phyloP scores from a whole-genome alignment of 1,140 invertebrate species.

The Trissolcus basalis region DNA sequence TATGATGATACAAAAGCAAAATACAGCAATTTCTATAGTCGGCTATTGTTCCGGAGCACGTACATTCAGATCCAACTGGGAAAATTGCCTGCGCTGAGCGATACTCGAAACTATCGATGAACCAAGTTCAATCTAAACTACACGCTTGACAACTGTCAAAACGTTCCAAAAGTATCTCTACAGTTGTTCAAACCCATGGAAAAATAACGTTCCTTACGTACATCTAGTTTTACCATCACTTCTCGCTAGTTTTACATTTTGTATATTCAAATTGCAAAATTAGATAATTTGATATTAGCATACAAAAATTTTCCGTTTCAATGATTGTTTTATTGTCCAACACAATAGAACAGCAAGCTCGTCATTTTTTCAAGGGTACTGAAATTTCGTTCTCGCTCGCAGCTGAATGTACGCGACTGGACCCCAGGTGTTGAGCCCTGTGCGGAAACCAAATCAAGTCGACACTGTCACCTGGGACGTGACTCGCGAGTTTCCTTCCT shows the following conservation, averaged over 20 bases:
- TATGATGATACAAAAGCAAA: conserved; percentile 45
- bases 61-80: conserved; percentile 68
- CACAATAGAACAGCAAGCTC: neutral
- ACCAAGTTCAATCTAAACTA: conserved; percentile 13
- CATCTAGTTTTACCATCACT: too few relatives aligned
- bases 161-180: neutral
- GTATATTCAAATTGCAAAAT: too few relatives aligned
- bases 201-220: too few relatives aligned
- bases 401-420: conserved; percentile 75
- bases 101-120: conserved; percentile 34
- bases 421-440: conserved; percentile 78
- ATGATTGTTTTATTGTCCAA: conserved; percentile 6
- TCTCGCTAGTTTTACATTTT: too few relatives aligned
- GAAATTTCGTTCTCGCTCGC: conserved; percentile 52
- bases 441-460: conserved; percentile 78
- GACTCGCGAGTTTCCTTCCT: conserved; percentile 67
- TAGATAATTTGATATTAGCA: too few relatives aligned
- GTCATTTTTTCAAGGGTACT: too few relatives aligned
- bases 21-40: conserved; percentile 61
- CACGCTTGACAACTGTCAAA: conserved; percentile 14
- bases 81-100: conserved; percentile 39
- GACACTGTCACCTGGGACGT: conserved; percentile 77
- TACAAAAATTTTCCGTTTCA: too few relatives aligned
- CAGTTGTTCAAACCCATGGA: too few relatives aligned
- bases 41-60: conserved; percentile 64